Evolutionary conservation across 2,888 invertebrate genomes (phyloP), one percentile per base, ranked within the genome.

Genomic region (Xanthia icteritia): DNA sequence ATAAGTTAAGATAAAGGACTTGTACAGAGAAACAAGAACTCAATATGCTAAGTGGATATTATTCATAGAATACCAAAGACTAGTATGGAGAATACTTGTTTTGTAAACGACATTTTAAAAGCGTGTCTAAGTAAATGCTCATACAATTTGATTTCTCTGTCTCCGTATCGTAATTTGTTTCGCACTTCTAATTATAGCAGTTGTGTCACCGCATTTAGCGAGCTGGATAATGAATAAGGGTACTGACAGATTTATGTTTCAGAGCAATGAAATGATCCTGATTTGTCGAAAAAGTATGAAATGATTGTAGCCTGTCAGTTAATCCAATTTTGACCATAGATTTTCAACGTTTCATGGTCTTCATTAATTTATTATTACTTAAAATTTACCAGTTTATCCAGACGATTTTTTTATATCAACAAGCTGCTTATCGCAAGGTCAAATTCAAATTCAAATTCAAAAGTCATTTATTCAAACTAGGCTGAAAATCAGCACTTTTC

Each of bases 341-440:
- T 60, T 65, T 48, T 66, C 5, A 31, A 60, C 15, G 15, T 1
- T 13, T 54, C 15, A 15, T 61, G 20, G 1, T 31, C 60, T 31
- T 31, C 9, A 31, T 60, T 31, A 20, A 60, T 60, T 60, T 60
- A 27, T 61, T 48, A 51, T 15, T 23, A 6, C 6, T 64, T 54
- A 51, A 63, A 72, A 68, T 51, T 23, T 48, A 39, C 27, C 31
- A 60, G 54, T 67, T 63, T 63, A 45, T 85, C 45, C 45, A 13
- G 51, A 45, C 39, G n/a, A 65, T 48, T 70, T 72, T 77, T 83
- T 61, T 61, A 74, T 69, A 72, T 65, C 65, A 73, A 66, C 72
- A 69, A 82, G 74, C 58, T 27, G 56, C 56, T 74, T 82, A 80
- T 84, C 80, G 48, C 77, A 82, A 85, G 63, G 86, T n/a, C n/a